A percentile compares a stretch with the other conserved stretches of the same genome.
phyloP scores from a whole-genome alignment of 2,888 invertebrate genomes.

The Bombyx huttoni region DNA sequence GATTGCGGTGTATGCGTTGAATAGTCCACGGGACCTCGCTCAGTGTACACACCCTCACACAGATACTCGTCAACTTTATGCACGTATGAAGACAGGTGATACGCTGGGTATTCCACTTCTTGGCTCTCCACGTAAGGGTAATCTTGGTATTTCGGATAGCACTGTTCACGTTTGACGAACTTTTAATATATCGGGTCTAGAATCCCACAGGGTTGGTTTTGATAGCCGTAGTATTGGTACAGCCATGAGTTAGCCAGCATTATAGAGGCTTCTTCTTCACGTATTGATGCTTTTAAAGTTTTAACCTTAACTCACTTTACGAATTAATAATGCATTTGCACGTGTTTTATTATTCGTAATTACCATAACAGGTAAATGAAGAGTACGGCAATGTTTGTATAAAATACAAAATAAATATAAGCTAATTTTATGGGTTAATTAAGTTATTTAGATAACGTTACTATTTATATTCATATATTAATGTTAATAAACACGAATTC shows the following conservation, averaged over 20 bases:
- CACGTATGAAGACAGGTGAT: slow-evolving; percentile 50
- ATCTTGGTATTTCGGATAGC: slow-evolving; percentile 63
- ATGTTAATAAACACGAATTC: no score
- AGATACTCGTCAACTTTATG: slow-evolving; percentile 51
- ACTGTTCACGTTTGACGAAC: slow-evolving; percentile 59
- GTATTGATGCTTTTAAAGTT: no score
- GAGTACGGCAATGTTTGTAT: no score
- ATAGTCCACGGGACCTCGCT: slow-evolving; percentile 64
- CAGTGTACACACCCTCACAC: slow-evolving; percentile 53
- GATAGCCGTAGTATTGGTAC: slow-evolving; percentile 94
- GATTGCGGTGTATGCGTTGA: slow-evolving; percentile 67
- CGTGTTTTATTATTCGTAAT: no score
- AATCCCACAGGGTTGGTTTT: slow-evolving; percentile 92
- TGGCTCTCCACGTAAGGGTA: slow-evolving; percentile 50
- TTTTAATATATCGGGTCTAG: slow-evolving; percentile 76
- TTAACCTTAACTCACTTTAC: no score
- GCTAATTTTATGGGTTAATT: no score
- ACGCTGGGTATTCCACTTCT: slow-evolving; percentile 50
- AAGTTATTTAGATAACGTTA: no score
- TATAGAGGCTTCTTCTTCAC: slow-evolving; percentile 94
- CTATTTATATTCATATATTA: no score
- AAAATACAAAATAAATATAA: no score
- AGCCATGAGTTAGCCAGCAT: slow-evolving; percentile 96
- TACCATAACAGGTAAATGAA: no score
- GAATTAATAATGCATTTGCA: no score